Conservation (phyloP, 2,113 vertebrate genomes). For the Nyctereutes procyonoides region DNA sequence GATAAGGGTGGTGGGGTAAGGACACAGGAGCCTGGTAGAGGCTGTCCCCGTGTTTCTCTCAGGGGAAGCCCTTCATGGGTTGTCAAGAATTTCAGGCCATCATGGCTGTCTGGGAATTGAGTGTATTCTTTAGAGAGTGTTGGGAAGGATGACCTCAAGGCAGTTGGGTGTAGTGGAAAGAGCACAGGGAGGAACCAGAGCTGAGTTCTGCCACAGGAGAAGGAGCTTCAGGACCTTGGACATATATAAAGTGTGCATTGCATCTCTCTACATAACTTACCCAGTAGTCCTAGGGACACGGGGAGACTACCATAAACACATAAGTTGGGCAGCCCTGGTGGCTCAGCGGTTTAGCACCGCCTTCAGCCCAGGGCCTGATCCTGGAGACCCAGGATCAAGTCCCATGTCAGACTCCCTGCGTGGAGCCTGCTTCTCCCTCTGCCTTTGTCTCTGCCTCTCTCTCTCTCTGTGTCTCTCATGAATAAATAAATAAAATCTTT, state of each 20-base stretch:
- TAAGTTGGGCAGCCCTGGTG: no score
- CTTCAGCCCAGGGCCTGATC: no score
- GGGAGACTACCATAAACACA: neutral
- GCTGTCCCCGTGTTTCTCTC: neutral
- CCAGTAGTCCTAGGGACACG: neutral
- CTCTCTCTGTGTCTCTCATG: no score
- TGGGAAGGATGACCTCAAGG: neutral
- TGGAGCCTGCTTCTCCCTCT: no score
- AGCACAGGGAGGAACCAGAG: neutral
- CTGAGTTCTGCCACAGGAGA: neutral
- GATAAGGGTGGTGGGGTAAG: neutral
- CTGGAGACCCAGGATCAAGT: no score
- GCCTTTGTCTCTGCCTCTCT: no score
- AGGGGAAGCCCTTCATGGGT: neutral
- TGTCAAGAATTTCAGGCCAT: neutral
- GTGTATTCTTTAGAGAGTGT: neutral
- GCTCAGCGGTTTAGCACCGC: no score
- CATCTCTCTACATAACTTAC: neutral
- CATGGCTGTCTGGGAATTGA: neutral
- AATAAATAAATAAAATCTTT: no score
- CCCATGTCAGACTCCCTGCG: no score
- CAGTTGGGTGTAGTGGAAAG: neutral
- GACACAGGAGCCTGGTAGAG: neutral
- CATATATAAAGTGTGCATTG: rapidly evolving
- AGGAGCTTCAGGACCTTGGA: neutral